Percentiles rank a stretch among this genome's conserved stretches.
Evolutionary conservation across 2,888 invertebrate genomes (phyloP).

Genomic region (Harpalus rubripes): DNA sequence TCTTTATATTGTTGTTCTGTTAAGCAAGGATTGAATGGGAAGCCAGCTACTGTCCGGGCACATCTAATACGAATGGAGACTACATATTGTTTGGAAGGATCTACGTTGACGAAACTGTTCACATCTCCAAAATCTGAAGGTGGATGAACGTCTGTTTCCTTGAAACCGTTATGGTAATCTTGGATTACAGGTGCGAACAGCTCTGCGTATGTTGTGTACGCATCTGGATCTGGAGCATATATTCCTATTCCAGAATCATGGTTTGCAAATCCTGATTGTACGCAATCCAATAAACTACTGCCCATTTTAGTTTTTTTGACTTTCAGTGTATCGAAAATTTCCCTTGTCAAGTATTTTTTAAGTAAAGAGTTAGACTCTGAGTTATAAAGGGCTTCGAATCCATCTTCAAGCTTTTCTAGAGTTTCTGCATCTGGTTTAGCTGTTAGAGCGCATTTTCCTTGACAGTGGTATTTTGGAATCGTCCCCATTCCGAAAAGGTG

Average conservation of each 20-base stretch:
- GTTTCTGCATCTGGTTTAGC: constrained; percentile 46
- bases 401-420: constrained; percentile 78
- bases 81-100: constrained; percentile 81
- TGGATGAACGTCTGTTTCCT: constrained; percentile 80
- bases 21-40: constrained; percentile 85
- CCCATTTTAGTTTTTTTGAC: constrained; percentile 80
- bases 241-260: constrained; percentile 83
- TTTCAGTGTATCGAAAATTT: constrained; percentile 80
- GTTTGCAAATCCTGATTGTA: constrained; percentile 84
- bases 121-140: constrained; percentile 81
- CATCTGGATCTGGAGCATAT: constrained; percentile 84
- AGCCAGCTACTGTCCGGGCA: constrained; percentile 81
- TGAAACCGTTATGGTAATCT: constrained; percentile 84
- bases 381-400: constrained; percentile 77
- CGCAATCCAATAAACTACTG: constrained; percentile 82
- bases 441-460: constrained; percentile 73
- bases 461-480: constrained; percentile 71
- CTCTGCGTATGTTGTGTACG: constrained; percentile 82
- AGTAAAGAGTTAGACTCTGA: constrained; percentile 81
- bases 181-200: constrained; percentile 85
- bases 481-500: constrained; percentile 53
- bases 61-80: constrained; percentile 84
- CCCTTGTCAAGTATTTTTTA: constrained; percentile 81
- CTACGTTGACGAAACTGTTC: constrained; percentile 79
- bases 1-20: constrained; percentile 82